Conservation (phyloP, 2,113 vertebrate genomes). For the Daboia siamensis region DNA sequence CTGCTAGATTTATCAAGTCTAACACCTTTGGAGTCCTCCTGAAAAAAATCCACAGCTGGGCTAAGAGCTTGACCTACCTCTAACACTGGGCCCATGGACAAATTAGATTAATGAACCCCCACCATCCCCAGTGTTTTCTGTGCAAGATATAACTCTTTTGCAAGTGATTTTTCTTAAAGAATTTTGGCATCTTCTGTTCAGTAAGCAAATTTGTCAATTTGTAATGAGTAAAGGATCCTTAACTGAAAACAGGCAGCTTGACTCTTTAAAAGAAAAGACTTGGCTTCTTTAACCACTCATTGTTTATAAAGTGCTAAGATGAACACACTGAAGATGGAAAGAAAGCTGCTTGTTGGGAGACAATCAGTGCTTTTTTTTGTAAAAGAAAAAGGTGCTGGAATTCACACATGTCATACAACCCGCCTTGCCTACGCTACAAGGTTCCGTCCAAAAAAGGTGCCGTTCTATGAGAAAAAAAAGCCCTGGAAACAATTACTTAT, state of each 20-base stretch:
- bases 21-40: background rate
- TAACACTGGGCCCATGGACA: background rate
- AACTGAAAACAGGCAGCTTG: conserved; percentile 24
- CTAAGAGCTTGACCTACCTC: background rate
- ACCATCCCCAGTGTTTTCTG: background rate
- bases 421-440: no score
- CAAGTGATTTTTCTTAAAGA: background rate
- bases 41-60: background rate
- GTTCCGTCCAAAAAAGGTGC: no score
- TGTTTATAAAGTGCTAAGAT: conserved; percentile 35
- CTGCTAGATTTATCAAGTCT: background rate
- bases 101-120: background rate
- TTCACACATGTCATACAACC: no score
- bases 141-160: background rate
- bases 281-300: conserved; percentile 24
- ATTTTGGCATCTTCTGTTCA: conserved; percentile 11
- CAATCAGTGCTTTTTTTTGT: background rate
- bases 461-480: no score
- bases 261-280: conserved; percentile 18
- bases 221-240: conserved; percentile 16
- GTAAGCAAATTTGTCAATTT: conserved; percentile 32
- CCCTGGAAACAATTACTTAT: conserved; percentile 50
- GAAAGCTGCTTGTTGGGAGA: conserved; percentile 52
- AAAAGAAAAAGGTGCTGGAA: no score
- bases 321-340: conserved; percentile 49